phyloP scores from a whole-genome alignment of 2,113 vertebrate genomes.

The Platycercus adscitus region DNA sequence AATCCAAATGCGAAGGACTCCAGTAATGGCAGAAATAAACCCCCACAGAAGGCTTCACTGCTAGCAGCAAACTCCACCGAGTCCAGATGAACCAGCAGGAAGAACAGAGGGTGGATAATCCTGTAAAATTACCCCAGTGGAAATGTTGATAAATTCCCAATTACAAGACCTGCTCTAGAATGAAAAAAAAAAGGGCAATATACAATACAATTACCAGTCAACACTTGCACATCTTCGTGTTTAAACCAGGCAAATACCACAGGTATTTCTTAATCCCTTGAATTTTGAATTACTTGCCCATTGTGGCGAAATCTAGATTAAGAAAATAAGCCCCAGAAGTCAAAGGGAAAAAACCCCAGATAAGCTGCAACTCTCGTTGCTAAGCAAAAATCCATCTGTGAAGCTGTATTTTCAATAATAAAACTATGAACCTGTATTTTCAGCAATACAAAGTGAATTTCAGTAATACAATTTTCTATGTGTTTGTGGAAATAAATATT shows the following conservation, averaged over 20 bases:
- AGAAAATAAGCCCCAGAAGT: slow-evolving; percentile 10
- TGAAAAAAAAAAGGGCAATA: slow-evolving; percentile 45
- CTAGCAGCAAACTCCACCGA: slow-evolving; percentile 69
- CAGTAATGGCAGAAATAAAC: slow-evolving; percentile 66
- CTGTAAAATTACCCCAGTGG: slow-evolving; percentile 74
- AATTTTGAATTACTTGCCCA: slow-evolving; percentile 26
- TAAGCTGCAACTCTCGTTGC: background rate
- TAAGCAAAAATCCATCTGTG: background rate
- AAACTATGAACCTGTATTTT: background rate
- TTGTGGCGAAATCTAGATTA: background rate
- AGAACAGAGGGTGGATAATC: slow-evolving; percentile 71
- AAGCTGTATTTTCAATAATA: background rate
- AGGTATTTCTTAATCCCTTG: slow-evolving; percentile 61
- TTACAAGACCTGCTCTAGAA: slow-evolving; percentile 68
- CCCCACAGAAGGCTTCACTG: slow-evolving; percentile 65
- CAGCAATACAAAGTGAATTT: background rate
- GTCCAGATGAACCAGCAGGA: slow-evolving; percentile 70
- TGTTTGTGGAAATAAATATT: background rate
- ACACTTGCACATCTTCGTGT: slow-evolving; percentile 52
- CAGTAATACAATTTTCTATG: background rate
- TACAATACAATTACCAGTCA: slow-evolving; percentile 66
- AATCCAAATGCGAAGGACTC: slow-evolving; percentile 56
- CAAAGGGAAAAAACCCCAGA: background rate
- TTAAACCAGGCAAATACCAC: slow-evolving; percentile 47
- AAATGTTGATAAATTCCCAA: slow-evolving; percentile 73